Evolutionary conservation across 2,113 vertebrate genomes (phyloP), one percentile per base, ranked within the genome.

Genomic region (Oreocharis arfaki): DNA sequence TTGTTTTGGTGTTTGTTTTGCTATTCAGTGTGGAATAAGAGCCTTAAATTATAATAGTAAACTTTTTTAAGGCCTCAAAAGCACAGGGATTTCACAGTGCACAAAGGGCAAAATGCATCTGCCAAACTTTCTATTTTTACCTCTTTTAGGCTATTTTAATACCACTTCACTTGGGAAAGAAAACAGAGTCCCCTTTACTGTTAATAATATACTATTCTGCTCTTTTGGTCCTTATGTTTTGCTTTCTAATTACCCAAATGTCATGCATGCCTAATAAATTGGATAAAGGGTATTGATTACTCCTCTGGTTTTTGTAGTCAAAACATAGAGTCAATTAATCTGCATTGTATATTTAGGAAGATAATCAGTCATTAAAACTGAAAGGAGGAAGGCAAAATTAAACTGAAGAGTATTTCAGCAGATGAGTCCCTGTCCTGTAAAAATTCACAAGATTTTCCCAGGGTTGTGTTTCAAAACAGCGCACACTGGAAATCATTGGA

Each of bases 211-310:
- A 64, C 70, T 86, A 32, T 68, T 91, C 39, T 89, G 37, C 52
- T 83, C 69, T 70, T 93, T 89, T 68, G 57, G 94, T 94, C 82
- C 42, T 76, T 64, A 50, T 75, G 64, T 79, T 84, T 95, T 96
- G 82, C 59, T 87, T 93, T 78, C 87, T 92, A 93, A 89, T 95
- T 95, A 93, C 86, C 74, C 92, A 95, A 96, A 97, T 96, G 95
- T 83, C 87, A 90, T 79, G 83, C 68, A 96, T 78, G 78, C 80
- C 87, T 93, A 92, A 93, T 97, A 97, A 94, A 86, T 83, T 94
- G 94, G 92, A 97, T 93, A 94, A 90, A 56, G 61, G 23, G 27
- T 95, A 97, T 96, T 69, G 87, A 97, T 97, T 92, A 78, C 1
- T 0, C 57, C 64, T 84, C 49, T 57, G 13, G 3, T 89, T 90